Evolutionary conservation across 1,140 invertebrate genomes (phyloP), one percentile per base, ranked within the genome.

Genomic region (Drosophila guanche): DNA sequence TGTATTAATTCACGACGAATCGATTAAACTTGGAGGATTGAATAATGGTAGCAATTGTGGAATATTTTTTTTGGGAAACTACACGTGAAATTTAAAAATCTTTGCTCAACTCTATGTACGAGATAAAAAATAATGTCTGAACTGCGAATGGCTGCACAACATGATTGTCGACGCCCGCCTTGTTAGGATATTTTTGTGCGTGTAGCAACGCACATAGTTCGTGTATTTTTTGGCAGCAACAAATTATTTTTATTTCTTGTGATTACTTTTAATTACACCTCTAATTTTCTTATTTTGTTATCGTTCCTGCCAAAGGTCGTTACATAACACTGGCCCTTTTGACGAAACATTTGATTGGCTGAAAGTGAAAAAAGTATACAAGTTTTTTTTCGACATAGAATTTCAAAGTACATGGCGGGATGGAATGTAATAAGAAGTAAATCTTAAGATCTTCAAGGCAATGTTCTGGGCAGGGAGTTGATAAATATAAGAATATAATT

Each of bases 81-180:
- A 80, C 81, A 85, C 83, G 83, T 86, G 78, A 86, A 86, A 75
- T 81, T 81, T 86, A 59, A 67, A 81, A 65, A 67, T 77, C 59
- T 68, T 42, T 68, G 66, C 55, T 80, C n/a, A 27, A 50, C 14
- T 47, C 27, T 57, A 37, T 43, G 45, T 71, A 68, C 46, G 48
- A 69, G 63, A 77, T 59, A 81, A 70, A 77, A 63, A 68, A 71
- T 59, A 81, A 71, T 75, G 42, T 48, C 69, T 23, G 43, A 78
- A 63, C 47, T 57, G 47, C 56, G 23, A 57, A 20, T 56, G 47
- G 20, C 4, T 27, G 46, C 25, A 14, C 41, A 42, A 5, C 50
- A 74, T 55, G 70, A 74, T 65, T 73, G 29, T 65, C 70, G 41
- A 47, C 20, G 70, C 47, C 51, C 25, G 6, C 41, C 56, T 7